Percentiles rank a stretch among this genome's conserved stretches.
phyloP scores from a whole-genome alignment of 2,797 vertebrate species.

The Bradypus variegatus region DNA sequence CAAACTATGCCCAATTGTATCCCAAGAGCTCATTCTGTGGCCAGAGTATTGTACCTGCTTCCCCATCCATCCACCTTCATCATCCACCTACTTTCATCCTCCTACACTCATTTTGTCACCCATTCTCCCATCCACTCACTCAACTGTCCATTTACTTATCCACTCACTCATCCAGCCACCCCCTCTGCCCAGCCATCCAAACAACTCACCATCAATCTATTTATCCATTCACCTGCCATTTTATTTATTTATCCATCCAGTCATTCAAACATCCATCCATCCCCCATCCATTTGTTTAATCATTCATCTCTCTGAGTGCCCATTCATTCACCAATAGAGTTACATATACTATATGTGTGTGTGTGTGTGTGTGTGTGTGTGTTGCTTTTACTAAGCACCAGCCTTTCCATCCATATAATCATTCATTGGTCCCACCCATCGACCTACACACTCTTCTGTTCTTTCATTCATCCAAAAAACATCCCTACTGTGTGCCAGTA shows the following conservation, averaged over 20 bases:
- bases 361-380: too few relatives aligned
- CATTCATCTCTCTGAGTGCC: not conserved
- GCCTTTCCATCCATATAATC: not conserved
- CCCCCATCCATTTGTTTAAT: not conserved
- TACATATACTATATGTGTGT: too few relatives aligned
- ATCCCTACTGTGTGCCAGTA: not conserved
- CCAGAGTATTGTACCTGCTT: not conserved
- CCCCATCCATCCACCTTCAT: not conserved
- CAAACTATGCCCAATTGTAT: not conserved
- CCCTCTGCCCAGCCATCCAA: not conserved
- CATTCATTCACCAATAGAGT: not conserved
- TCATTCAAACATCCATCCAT: not conserved
- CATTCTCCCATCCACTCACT: not conserved
- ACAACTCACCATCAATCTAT: not conserved
- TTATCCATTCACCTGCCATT: not conserved
- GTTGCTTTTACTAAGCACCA: not conserved
- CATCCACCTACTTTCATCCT: too few relatives aligned
- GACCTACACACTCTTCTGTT: not conserved
- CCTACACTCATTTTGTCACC: not conserved
- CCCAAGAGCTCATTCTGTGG: not conserved
- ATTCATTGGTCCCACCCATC: not conserved
- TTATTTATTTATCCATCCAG: not conserved
- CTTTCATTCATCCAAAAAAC: not conserved
- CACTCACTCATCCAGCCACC: not conserved
- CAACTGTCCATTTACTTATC: not conserved